phyloP scores from a whole-genome alignment of 23 tunicate genomes.

The Halocynthia roretzi region DNA sequence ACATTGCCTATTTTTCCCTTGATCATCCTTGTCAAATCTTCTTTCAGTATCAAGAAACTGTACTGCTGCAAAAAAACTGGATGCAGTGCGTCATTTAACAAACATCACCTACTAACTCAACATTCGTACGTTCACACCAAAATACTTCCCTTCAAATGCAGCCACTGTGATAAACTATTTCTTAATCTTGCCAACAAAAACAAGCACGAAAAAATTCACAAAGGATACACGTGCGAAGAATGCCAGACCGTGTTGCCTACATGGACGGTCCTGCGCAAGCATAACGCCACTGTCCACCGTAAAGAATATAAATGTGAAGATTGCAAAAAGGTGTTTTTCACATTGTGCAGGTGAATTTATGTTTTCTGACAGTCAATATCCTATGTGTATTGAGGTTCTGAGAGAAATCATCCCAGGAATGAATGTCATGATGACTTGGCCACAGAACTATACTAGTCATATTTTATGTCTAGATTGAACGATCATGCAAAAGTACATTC shows the following conservation, averaged over 20 bases:
- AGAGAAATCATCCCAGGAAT: no score
- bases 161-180: slow-evolving; percentile 16
- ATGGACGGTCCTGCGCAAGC: slow-evolving; percentile 43
- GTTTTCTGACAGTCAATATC: no score
- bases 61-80: slow-evolving; percentile 21
- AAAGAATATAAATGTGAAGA: slow-evolving; percentile 30
- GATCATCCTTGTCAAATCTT: not conserved
- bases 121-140: slow-evolving; percentile 60
- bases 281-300: slow-evolving; percentile 30
- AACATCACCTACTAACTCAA: slow-evolving; percentile 59
- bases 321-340: slow-evolving; percentile 42
- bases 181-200: slow-evolving; percentile 6
- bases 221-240: slow-evolving; percentile 46
- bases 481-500: slow-evolving; percentile 34
- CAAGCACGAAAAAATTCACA: slow-evolving; percentile 30
- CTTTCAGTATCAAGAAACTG: slow-evolving; percentile 5
- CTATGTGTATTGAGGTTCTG: not conserved
- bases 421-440: no score
- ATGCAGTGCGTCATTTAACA: slow-evolving; percentile 56
- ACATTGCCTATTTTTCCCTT: no score
- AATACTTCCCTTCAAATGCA: slow-evolving; percentile 19
- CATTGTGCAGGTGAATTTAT: slow-evolving; percentile 19
- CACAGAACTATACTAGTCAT: no score
- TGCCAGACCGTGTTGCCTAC: slow-evolving; percentile 27
- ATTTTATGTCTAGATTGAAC: slow-evolving; percentile 13